Base-by-base conservation (phyloP, 2,888 invertebrate species). In the Acleris holmiana region DNA sequence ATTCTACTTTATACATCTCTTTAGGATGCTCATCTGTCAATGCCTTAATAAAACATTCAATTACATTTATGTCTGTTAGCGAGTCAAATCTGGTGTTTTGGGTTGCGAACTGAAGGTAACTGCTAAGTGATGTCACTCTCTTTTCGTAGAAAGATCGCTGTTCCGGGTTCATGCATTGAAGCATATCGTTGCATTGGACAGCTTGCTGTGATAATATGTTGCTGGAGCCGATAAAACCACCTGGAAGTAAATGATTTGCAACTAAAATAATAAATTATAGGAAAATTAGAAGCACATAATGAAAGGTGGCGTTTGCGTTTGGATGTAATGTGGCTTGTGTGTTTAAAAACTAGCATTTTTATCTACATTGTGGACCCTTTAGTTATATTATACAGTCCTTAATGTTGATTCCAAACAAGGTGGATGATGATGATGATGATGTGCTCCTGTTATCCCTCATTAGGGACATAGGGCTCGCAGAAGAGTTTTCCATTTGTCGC, bases 161-260 rank as follows among this genome's bases (percentile, higher is more conserved):
- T 76, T 96, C 96, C 0, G 88, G 83, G 46, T 90, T 90, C 79
- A 97, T 94, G 59, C 90, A 84, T 3, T 91, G 82, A 61, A 94
- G 85, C 97, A 97, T 97, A 71, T 91, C 87, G 21, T 93, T 85
- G 8, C 94, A 95, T 60, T 95, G 88, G 25, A 88, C 80, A 23
- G 85, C 80, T 83, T 97, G 97, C 5, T 87, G 89, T 0, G 94
- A 86, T 74, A 96, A 89, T 67, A 98, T 94, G 74, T 95, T 95
- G 75, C 96, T 97, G 51, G 94, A 91, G 1, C 82, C 80, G 0
- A 95, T 87, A 75, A 97, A 97, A 2, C 96, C 96, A 49, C 96
- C 95, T 94, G 78, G 47, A 86, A 86, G 49, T 56, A 48, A 59
- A 48, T 15, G 15, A 54, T 21, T n/a, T n/a, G n/a, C 8, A 29